These are phyloP conservation scores for Crenichthys baileyi DNA, from an alignment of 2,797 vertebrate genomes.

Conservation along the genomic window DNA sequence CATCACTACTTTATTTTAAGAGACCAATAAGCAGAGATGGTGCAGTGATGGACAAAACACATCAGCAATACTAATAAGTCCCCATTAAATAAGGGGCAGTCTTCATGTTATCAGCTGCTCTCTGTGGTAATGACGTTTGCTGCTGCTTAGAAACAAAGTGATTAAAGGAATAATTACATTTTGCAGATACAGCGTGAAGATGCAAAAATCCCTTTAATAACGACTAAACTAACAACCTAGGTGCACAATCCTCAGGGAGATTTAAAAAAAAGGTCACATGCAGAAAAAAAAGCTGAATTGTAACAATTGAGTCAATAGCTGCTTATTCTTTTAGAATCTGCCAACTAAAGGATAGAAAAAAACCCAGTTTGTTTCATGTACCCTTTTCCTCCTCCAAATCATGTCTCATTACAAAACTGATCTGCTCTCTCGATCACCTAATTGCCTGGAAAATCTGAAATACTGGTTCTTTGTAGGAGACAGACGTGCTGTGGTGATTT, in stretches of 20 bases:
- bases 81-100: conserved; percentile 39
- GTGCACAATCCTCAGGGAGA: neutral
- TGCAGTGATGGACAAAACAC: conserved; percentile 26
- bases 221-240: neutral
- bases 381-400: conserved; percentile 56
- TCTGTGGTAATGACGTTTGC: conserved; percentile 25
- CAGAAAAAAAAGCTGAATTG: neutral
- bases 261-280: neutral
- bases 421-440: conserved; percentile 67
- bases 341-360: neutral
- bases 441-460: conserved; percentile 72
- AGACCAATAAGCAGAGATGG: conserved; percentile 45
- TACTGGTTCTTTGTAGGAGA: conserved; percentile 51
- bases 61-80: conserved; percentile 35
- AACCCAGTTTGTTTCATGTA: conserved; percentile 30
- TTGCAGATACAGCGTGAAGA: conserved; percentile 1
- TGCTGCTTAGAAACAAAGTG: conserved; percentile 19
- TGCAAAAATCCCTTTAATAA: neutral
- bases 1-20: conserved; percentile 41
- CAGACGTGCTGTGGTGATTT: conserved; percentile 51
- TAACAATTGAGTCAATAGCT: neutral
- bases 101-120: conserved; percentile 25
- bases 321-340: conserved; percentile 11
- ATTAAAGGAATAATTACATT: conserved; percentile 13
- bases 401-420: conserved; percentile 62